These are phyloP conservation scores for Spongia lamella DNA, from an alignment of 37 sponge, comb jelly and placozoan species.

Conservation along the genomic window DNA sequence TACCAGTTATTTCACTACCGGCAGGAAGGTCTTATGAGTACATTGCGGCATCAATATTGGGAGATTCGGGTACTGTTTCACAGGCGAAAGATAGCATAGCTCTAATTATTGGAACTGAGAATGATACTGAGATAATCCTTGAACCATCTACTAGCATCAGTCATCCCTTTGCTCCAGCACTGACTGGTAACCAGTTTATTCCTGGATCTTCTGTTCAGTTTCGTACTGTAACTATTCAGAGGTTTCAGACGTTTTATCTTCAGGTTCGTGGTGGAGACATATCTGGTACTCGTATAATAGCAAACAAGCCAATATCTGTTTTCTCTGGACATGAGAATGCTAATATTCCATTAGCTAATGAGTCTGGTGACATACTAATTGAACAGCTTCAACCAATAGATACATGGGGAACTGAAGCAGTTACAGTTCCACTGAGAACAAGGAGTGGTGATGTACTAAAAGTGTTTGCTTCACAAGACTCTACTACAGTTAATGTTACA, in stretches of 20 bases:
- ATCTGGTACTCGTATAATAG: slow-evolving; percentile 11
- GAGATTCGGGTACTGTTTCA: neutral
- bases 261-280: slow-evolving; percentile 8
- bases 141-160: neutral
- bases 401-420: slow-evolving; percentile 56
- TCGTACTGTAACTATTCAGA: slow-evolving; percentile 1
- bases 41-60: neutral
- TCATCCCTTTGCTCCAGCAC: neutral
- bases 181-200: neutral
- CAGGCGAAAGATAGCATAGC: neutral
- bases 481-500: slow-evolving; percentile 33
- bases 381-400: slow-evolving; percentile 66
- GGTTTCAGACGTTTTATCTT: slow-evolving; percentile 7
- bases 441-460: slow-evolving; percentile 26
- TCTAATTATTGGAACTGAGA: slow-evolving; percentile 45
- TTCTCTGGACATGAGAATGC: slow-evolving; percentile 50
- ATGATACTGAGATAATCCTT: slow-evolving; percentile 38
- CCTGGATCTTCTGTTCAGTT: neutral
- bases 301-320: slow-evolving; percentile 30
- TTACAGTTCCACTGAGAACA: slow-evolving; percentile 26
- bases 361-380: slow-evolving; percentile 52
- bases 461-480: slow-evolving; percentile 30
- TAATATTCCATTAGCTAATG: slow-evolving; percentile 19
- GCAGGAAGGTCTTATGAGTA: slow-evolving; percentile 45
- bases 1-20: slow-evolving; percentile 24